These are phyloP conservation scores for Delphinapterus leucas DNA, from an alignment of 2,113 vertebrate species.

Conservation along the genomic window DNA sequence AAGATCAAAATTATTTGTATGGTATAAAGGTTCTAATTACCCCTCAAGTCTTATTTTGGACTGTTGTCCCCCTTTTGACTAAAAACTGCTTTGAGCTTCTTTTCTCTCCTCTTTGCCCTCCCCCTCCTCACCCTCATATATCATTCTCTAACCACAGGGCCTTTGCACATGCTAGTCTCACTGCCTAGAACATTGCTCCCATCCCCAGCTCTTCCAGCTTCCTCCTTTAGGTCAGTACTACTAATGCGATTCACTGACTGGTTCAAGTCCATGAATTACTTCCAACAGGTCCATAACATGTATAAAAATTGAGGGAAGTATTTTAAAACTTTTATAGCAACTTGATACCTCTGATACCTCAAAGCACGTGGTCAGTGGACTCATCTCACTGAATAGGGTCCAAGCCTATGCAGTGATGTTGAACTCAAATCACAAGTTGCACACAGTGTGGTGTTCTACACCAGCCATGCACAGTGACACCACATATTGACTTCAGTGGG, in stretches of 20 bases:
- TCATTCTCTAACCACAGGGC: background rate
- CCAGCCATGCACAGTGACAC: background rate
- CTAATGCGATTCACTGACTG: background rate
- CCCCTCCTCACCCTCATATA: background rate
- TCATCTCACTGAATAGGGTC: background rate
- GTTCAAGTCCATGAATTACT: background rate
- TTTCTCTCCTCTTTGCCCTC: background rate
- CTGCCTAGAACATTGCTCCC: background rate
- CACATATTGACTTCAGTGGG: background rate
- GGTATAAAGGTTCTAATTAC: background rate
- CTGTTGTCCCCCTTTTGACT: background rate
- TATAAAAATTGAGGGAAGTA: background rate
- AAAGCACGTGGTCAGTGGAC: background rate
- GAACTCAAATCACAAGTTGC: background rate
- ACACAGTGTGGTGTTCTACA: rapidly evolving
- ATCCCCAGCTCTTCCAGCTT: background rate
- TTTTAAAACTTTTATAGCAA: background rate
- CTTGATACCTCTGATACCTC: background rate
- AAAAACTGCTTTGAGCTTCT: background rate
- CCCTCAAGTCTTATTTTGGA: background rate
- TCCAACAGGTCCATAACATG: background rate
- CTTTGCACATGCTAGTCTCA: background rate
- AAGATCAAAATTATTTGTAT: background rate
- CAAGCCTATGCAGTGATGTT: background rate
- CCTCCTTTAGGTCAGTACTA: background rate